A percentile compares a stretch with the other conserved stretches of the same genome.
phyloP scores from a whole-genome alignment of 2,113 vertebrate species.

The Alaudala cheleensis region DNA sequence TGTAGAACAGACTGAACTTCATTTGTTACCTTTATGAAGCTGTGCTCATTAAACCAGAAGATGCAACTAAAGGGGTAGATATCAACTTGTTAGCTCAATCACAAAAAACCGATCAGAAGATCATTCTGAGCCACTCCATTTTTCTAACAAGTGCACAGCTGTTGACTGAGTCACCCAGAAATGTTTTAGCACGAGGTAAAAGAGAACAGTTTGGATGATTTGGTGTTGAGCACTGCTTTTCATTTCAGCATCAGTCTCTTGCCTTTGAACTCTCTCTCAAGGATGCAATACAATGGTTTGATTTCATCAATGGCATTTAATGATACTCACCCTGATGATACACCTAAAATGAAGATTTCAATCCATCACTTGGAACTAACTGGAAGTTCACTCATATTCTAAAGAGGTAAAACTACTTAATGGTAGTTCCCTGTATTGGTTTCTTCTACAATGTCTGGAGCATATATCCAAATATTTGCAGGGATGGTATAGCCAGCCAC shows the following conservation, averaged over 20 bases:
- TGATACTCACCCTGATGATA: neutral
- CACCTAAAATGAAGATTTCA: neutral
- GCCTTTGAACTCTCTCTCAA: neutral
- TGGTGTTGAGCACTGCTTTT: neutral
- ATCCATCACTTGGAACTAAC: neutral
- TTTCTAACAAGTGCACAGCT: neutral
- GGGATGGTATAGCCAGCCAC: neutral
- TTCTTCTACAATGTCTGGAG: neutral
- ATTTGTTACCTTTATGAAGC: neutral
- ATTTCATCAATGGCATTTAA: neutral
- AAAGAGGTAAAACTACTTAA: neutral
- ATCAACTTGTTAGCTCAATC: neutral
- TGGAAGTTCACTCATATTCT: neutral
- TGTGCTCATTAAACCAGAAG: neutral
- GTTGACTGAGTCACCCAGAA: neutral
- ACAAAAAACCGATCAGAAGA: neutral
- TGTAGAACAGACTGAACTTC: neutral
- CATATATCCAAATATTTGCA: neutral
- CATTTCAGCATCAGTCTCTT: neutral
- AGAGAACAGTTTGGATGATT: neutral
- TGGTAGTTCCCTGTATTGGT: neutral
- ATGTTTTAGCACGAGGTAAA: neutral
- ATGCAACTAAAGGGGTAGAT: neutral
- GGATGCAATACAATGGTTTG: neutral
- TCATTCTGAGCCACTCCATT: neutral